A percentile compares a stretch with the other conserved stretches of the same genome.
phyloP scores from a whole-genome alignment of 2,888 invertebrate species.

The Antheraea yamamai region DNA sequence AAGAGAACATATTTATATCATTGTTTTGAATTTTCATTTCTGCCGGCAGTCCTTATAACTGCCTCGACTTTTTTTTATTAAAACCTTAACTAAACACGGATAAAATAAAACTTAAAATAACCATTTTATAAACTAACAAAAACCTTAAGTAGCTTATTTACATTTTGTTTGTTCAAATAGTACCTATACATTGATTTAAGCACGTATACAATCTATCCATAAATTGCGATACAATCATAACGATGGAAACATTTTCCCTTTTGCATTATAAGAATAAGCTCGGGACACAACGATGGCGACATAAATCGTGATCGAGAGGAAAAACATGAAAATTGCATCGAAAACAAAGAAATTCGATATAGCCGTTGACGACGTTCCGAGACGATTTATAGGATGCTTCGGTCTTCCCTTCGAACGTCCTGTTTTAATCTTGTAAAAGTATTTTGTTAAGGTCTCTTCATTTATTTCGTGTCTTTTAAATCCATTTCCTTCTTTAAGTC shows the following conservation, averaged over 20 bases:
- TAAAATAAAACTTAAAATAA: too few relatives aligned
- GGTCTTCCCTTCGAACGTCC: conserved; percentile 7
- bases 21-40: too few relatives aligned
- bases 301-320: conserved; percentile 19
- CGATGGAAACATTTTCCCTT: not conserved
- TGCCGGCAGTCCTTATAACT: too few relatives aligned
- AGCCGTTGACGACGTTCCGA: conserved; percentile 14
- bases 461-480: not conserved
- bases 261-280: not conserved
- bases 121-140: too few relatives aligned
- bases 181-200: too few relatives aligned
- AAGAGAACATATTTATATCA: too few relatives aligned
- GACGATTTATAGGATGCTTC: conserved; percentile 14
- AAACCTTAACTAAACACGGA: too few relatives aligned
- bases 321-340: conserved; percentile 20
- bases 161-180: too few relatives aligned
- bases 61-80: too few relatives aligned
- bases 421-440: conserved; percentile 9
- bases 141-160: too few relatives aligned
- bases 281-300: conserved; percentile 6
- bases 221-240: not conserved
- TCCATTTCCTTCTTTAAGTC: not conserved
- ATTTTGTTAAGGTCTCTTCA: not conserved
- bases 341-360: conserved; percentile 23
- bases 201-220: not conserved